These are phyloP conservation scores for Conistra vaccinii DNA, from an alignment of 2,888 invertebrate genomes.

Conservation along the genomic window DNA sequence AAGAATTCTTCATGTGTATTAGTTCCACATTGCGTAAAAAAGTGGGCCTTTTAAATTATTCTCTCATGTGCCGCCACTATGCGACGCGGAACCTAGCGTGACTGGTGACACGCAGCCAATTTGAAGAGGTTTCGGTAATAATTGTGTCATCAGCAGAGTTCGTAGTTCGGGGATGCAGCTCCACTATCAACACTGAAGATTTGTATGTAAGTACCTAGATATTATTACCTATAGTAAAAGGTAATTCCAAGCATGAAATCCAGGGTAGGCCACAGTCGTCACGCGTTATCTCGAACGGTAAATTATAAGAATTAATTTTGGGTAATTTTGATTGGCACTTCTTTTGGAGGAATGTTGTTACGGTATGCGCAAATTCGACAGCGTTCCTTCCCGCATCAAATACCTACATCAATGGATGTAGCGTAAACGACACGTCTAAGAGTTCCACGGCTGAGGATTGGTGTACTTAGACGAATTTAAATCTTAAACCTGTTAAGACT, in stretches of 20 bases:
- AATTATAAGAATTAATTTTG: neutral
- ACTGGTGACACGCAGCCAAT: constrained; percentile 40
- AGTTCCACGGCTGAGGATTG: too few species aligned
- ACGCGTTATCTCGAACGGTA: neutral
- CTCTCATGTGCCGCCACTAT: neutral
- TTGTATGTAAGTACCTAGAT: neutral
- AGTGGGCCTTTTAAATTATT: constrained; percentile 6
- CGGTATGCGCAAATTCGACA: too few species aligned
- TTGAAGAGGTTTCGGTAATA: constrained; percentile 40
- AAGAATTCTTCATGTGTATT: neutral
- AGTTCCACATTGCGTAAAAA: neutral
- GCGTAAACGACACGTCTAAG: too few species aligned
- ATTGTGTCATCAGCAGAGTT: constrained; percentile 44
- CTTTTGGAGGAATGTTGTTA: neutral
- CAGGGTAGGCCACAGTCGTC: too few species aligned
- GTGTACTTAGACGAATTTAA: too few species aligned
- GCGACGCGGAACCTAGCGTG: neutral
- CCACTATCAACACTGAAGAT: neutral
- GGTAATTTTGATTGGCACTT: neutral
- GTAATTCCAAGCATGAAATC: too few species aligned
- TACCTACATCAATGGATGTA: too few species aligned
- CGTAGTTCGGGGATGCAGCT: constrained; percentile 10
- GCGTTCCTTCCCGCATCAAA: too few species aligned
- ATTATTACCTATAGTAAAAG: too few species aligned
- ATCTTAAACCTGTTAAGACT: too few species aligned